A percentile compares a stretch with the other conserved stretches of the same genome.
These are phyloP conservation scores for Scaptomyza hsui DNA, from an alignment of 1,140 invertebrate species.

Conservation along the genomic window DNA sequence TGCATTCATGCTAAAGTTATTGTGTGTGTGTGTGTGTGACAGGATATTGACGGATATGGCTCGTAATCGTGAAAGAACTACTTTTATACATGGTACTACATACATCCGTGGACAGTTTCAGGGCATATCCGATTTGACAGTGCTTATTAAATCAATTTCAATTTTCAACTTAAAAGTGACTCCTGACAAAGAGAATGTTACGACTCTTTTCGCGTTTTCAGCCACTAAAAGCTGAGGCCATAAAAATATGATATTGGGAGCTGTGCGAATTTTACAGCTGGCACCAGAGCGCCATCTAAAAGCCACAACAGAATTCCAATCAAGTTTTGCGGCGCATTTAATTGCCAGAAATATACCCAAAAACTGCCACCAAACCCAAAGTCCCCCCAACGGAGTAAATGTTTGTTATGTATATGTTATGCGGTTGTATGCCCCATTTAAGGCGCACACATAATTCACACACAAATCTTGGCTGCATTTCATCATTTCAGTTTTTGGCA, in stretches of 20 bases:
- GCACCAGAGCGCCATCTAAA: conserved; percentile 12
- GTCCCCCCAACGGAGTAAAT: too few species aligned
- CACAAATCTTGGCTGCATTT: conserved; percentile 40
- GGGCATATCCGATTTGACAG: conserved; percentile 16
- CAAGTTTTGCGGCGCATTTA: conserved; percentile 68
- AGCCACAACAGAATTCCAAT: conserved; percentile 71
- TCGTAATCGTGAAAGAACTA: conserved; percentile 7
- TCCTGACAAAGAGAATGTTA: background rate
- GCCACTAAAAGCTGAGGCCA: conserved; percentile 34
- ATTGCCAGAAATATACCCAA: conserved; percentile 44
- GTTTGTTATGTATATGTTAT: background rate
- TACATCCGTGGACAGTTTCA: background rate
- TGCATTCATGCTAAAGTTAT: conserved; percentile 36
- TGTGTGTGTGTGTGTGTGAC: background rate
- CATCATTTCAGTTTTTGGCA: conserved; percentile 29
- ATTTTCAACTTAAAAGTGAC: conserved; percentile 4
- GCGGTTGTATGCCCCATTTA: background rate
- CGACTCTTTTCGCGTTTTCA: conserved; percentile 5
- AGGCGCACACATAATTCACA: background rate
- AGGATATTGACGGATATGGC: conserved; percentile 32
- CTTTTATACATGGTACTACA: conserved; percentile 6
- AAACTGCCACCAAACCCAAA: background rate
- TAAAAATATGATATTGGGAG: conserved; percentile 40
- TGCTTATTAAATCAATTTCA: conserved; percentile 50
- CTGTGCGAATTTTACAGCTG: conserved; percentile 28